These are phyloP conservation scores for Halcyon leucocephala DNA, from an alignment of 2,797 vertebrate genomes.

Conservation along the genomic window DNA sequence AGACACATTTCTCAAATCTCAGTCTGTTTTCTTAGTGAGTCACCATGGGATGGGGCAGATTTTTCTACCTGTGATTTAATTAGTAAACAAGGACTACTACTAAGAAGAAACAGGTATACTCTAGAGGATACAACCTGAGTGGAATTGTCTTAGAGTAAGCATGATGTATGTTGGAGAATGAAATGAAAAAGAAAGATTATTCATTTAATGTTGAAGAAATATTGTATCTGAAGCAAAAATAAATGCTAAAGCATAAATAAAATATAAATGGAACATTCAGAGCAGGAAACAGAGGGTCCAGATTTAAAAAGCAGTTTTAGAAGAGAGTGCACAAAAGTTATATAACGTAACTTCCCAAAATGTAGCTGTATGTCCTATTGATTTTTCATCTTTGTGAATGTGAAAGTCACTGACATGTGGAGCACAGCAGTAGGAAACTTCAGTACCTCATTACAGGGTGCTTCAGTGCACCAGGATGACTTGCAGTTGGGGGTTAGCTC, in stretches of 20 bases:
- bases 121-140: not conserved
- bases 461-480: not conserved
- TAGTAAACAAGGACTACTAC: not conserved
- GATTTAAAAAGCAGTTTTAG: not conserved
- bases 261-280: not conserved
- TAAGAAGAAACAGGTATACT: not conserved
- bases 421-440: not conserved
- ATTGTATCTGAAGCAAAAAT: not conserved
- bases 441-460: not conserved
- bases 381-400: not conserved
- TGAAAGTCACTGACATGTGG: not conserved
- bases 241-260: not conserved
- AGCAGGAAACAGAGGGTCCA: not conserved
- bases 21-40: not conserved
- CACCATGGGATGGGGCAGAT: not conserved
- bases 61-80: slow-evolving; percentile 15
- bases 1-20: not conserved
- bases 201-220: not conserved
- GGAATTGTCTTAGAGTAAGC: not conserved
- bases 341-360: not conserved
- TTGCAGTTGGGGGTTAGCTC: not conserved
- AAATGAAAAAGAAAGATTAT: not conserved
- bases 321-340: not conserved
- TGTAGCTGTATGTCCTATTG: not conserved
- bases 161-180: not conserved